Evolutionary conservation across 2,888 invertebrate species (phyloP), one percentile per base, ranked within the genome.

Genomic region (Seira musarum): DNA sequence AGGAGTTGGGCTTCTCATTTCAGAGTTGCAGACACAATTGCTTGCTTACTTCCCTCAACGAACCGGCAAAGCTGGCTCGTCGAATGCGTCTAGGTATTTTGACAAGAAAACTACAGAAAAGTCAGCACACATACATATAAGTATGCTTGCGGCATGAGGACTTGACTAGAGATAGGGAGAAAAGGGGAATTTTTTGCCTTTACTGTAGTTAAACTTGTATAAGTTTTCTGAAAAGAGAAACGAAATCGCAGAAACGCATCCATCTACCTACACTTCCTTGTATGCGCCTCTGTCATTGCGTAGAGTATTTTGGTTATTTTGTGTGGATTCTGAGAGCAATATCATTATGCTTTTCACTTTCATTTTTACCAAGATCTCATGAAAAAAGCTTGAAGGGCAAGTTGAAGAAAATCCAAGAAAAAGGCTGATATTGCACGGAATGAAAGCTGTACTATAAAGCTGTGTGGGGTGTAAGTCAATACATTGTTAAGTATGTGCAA

Each of bases 21-120:
- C 67, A 67, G 17, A 67, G 49, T 68, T 68, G 6, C 57, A 57
- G 40, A 24, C 68, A 68, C n/a, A n/a, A 57, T 68, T 53, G 68
- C 19, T 57, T 46, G 49, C 30, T 30, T 30, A 8, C 30, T 30
- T 30, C 30, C 8, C n/a, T 30, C 30, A 5, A 2, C 17, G 17
- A 15, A 53, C n/a, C 49, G 25, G 57, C 13, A 15, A 57, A 68
- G 53, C 57, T 57, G 25, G 25, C 17, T 40, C n/a, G n/a, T 30
- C 40, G 17, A 53, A 13, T 53, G 13, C 53, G 53, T 53, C 3
- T 15, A 53, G 17, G 53, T 53, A 68, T 68, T 53, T 24, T 53
- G 53, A 46, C 67, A 65, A 40, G 68, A 24, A 30, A 25, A 67
- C 1, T 3, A 65, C 19, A 49, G 53, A 13, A 53, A 53, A 30